Evolutionary conservation across 2,888 invertebrate genomes (phyloP).

Genomic region (Lobophora halterata): DNA sequence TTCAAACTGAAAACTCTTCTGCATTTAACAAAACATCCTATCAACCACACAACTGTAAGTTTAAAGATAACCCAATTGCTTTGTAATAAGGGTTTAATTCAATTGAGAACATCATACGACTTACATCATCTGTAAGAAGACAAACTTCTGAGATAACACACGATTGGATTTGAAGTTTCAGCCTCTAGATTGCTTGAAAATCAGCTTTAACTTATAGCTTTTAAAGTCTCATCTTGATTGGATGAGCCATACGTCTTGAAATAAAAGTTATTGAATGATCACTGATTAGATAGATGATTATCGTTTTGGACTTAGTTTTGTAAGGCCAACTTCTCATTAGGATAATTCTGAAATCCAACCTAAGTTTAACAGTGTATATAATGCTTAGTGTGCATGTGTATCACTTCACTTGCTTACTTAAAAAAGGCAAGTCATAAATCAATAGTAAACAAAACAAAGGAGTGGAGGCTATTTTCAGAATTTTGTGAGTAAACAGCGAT

Average conservation of each 20-base stretch:
- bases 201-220: slow-evolving; percentile 43
- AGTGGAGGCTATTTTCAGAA: no score
- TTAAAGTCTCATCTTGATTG: slow-evolving; percentile 46
- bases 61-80: slow-evolving; percentile 9
- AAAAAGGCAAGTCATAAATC: no score
- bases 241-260: slow-evolving; percentile 47
- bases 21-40: slow-evolving; percentile 43
- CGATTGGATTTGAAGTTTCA: slow-evolving; percentile 59
- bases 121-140: slow-evolving; percentile 53
- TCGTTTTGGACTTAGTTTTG: slow-evolving; percentile 64
- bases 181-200: slow-evolving; percentile 41
- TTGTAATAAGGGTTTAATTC: slow-evolving; percentile 46
- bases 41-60: slow-evolving; percentile 38
- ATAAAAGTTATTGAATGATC: slow-evolving; percentile 77
- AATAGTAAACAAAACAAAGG: no score
- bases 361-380: no score
- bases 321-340: no score
- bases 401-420: no score
- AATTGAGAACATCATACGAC: slow-evolving; percentile 38
- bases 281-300: slow-evolving; percentile 80
- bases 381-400: no score
- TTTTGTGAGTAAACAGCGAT: no score
- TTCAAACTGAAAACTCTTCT: slow-evolving; percentile 50
- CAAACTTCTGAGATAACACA: slow-evolving; percentile 65
- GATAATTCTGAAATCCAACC: no score